These are phyloP conservation scores for Harpagifer antarcticus DNA, from an alignment of 2,797 vertebrate genomes.

Conservation along the genomic window DNA sequence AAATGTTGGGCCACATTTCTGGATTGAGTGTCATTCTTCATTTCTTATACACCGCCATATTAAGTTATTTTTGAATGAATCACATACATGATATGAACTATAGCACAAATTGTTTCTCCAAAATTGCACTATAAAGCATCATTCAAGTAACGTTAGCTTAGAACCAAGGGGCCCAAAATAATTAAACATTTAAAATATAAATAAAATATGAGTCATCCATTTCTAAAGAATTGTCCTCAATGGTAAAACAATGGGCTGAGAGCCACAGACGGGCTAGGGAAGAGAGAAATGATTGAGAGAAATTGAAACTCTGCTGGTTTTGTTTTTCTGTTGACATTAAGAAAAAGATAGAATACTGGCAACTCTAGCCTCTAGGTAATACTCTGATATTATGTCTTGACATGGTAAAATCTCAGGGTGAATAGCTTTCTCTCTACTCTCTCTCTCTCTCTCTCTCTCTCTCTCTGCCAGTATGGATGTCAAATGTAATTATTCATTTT, in stretches of 20 bases:
- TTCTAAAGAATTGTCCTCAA: neutral
- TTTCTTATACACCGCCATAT: neutral
- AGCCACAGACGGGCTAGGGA: neutral
- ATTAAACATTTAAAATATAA: too few species aligned
- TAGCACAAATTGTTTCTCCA: neutral
- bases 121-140: neutral
- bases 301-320: neutral
- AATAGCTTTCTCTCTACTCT: neutral
- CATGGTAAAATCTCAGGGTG: neutral
- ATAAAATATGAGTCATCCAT: neutral
- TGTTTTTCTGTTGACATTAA: conserved; percentile 8
- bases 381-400: neutral
- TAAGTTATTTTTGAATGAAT: conserved; percentile 2
- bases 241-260: neutral
- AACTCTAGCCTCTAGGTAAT: neutral
- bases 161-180: neutral
- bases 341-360: neutral
- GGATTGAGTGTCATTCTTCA: neutral
- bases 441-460: too few species aligned
- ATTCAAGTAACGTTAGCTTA: neutral
- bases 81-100: neutral
- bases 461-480: neutral
- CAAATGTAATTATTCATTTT: conserved; percentile 1
- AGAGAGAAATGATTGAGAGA: neutral
- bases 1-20: neutral